A percentile compares a stretch with the other conserved stretches of the same genome.
phyloP scores from a whole-genome alignment of 2,888 invertebrate genomes.

The Tetrapedia diversipes region DNA sequence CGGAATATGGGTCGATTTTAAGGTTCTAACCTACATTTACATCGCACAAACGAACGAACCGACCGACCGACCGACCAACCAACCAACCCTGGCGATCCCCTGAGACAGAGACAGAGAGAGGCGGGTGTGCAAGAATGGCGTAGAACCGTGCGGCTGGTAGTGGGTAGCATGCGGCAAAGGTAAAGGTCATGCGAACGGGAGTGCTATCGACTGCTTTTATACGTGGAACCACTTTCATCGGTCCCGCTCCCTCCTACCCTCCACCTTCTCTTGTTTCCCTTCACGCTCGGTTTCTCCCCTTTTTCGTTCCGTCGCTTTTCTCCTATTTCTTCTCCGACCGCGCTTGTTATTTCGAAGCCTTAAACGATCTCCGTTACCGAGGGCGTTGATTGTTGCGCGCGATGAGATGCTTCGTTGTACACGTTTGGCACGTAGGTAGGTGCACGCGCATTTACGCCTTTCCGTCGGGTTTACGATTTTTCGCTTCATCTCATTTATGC shows the following conservation, averaged over 20 bases:
- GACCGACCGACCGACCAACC: too few relatives aligned
- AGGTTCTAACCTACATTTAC: slow-evolving; percentile 69
- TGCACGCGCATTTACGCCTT: not conserved
- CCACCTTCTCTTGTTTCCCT: not conserved
- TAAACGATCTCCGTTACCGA: slow-evolving; percentile 43
- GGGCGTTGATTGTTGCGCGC: slow-evolving; percentile 25
- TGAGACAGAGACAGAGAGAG: slow-evolving; percentile 45
- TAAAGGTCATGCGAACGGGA: slow-evolving; percentile 75
- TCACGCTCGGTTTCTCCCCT: slow-evolving; percentile 12
- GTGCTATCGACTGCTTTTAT: slow-evolving; percentile 67
- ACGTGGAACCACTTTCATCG: slow-evolving; percentile 62
- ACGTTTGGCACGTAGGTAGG: too few relatives aligned
- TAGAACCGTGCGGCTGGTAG: slow-evolving; percentile 6
- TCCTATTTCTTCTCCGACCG: too few relatives aligned
- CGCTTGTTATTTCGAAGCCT: slow-evolving; percentile 16
- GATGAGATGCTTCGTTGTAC: slow-evolving; percentile 23
- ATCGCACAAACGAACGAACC: slow-evolving; percentile 57
- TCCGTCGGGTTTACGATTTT: not conserved
- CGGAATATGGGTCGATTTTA: slow-evolving; percentile 73
- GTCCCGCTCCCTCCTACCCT: slow-evolving; percentile 40
- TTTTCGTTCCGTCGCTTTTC: not conserved
- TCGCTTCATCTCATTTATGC: not conserved
- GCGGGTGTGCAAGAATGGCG: slow-evolving; percentile 19
- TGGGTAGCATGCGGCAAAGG: slow-evolving; percentile 71
- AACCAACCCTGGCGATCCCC: slow-evolving; percentile 22